A percentile compares a stretch with the other conserved stretches of the same genome.
Conservation (phyloP, 2,113 vertebrate genomes). For the Empidonax traillii region DNA sequence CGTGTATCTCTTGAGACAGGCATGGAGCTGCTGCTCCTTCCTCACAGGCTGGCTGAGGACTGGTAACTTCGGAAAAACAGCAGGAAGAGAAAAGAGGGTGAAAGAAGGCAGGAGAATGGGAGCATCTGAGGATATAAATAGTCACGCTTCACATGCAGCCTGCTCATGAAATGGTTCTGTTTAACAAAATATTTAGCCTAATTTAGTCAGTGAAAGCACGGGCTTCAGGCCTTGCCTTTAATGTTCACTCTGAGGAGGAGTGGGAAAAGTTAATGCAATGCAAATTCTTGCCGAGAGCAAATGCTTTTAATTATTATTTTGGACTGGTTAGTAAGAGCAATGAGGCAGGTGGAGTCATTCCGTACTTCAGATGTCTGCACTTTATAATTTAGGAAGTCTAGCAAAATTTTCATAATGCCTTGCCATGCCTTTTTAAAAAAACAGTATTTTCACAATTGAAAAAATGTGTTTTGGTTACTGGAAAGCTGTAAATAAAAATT, state of each 20-base stretch:
- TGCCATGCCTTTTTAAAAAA: not conserved
- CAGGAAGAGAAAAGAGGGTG: not conserved
- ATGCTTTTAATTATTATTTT: slow-evolving; percentile 57
- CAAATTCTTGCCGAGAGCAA: slow-evolving; percentile 36
- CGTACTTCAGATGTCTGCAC: slow-evolving; percentile 21
- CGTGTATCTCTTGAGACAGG: not conserved
- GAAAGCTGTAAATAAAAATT: not conserved
- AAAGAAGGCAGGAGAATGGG: not conserved
- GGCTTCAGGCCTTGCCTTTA: slow-evolving; percentile 5
- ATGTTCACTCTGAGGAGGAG: slow-evolving; percentile 13
- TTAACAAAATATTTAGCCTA: not conserved
- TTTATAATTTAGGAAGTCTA: slow-evolving; percentile 51
- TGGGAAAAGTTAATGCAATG: slow-evolving; percentile 45
- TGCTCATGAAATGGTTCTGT: not conserved
- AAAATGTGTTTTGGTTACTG: not conserved
- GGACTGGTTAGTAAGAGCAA: not conserved
- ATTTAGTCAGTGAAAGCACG: slow-evolving; percentile 33
- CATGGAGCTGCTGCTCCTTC: not conserved
- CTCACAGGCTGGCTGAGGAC: not conserved
- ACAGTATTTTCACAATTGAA: not conserved
- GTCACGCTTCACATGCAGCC: not conserved
- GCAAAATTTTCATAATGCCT: slow-evolving; percentile 7
- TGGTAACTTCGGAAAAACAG: not conserved
- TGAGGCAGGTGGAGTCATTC: slow-evolving; percentile 27
- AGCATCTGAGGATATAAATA: not conserved